Evolutionary conservation across 2,888 invertebrate species (phyloP), one percentile per base, ranked within the genome.

Genomic region (Pseudoips prasinana): DNA sequence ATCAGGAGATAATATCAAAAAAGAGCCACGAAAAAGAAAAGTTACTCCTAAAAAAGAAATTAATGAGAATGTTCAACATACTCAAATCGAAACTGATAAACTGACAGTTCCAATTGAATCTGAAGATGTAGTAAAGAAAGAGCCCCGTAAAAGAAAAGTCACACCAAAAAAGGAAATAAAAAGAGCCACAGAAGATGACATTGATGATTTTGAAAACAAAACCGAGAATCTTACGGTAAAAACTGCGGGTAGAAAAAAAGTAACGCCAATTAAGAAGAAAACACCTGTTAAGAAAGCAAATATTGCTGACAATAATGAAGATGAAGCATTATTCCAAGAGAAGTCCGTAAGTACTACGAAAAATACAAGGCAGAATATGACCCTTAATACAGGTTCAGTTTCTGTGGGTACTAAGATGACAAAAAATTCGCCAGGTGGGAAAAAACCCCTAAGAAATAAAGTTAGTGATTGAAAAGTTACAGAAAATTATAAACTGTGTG

Each of bases 371-470:
- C 51, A 32, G 22, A 36, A 27, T n/a, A n/a, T n/a, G n/a, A n/a
- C n/a, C n/a, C 14, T 14, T 2, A 14, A 5, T 14, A 5, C 5
- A 5, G 14, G 5, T 5, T 14, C 14, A 14, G 3, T 14, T 14
- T 14, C 14, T 14, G 5, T 3, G 14, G 14, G 18, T 26, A 37
- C 18, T 10, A 10, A 3, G n/a, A 55, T 41, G n/a, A 2, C 20
- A 10, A 55, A 45, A 29, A 66, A 55, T 19, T 48, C 45, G 10
- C 48, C 46, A 40, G 10, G 39, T n/a, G 57, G 57, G 44, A 47
- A 58, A 38, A 70, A 63, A 45, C 64, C 61, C 30, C 43, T 61
- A 10, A 58, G 48, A 46, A 51, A 37, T 33, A 61, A 57, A 46
- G 22, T 25, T 27, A 14, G 5, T n/a, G n/a, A n/a, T n/a, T n/a